phyloP scores from a whole-genome alignment of 1,140 invertebrate genomes.

The Cotesia glomerata region DNA sequence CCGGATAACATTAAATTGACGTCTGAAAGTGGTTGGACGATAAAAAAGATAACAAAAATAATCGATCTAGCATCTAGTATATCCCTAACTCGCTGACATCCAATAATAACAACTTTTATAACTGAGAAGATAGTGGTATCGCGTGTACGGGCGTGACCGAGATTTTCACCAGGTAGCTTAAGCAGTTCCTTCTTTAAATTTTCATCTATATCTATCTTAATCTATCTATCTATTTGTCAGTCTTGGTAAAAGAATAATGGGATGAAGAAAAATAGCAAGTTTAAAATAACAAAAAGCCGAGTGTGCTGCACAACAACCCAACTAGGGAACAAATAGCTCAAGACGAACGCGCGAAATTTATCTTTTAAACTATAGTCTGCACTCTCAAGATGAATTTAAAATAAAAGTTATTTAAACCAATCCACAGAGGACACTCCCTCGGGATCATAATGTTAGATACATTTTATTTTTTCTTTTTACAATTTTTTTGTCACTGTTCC shows the following conservation, averaged over 20 bases:
- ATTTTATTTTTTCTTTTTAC: no score
- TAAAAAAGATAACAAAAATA: not conserved
- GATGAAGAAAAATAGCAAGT: not conserved
- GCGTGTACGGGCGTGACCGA: not conserved
- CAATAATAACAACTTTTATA: constrained; percentile 6
- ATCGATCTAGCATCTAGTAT: not conserved
- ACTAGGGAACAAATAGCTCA: not conserved
- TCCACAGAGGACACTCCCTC: no score
- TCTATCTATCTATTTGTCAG: no score
- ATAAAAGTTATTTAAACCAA: constrained; percentile 22
- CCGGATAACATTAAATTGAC: not conserved
- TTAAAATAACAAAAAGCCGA: not conserved
- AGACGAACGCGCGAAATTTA: constrained; percentile 29
- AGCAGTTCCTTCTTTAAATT: not conserved
- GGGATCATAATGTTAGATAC: no score
- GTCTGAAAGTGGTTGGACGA: not conserved
- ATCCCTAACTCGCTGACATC: not conserved
- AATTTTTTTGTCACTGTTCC: no score
- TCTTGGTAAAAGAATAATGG: not conserved
- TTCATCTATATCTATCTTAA: not conserved
- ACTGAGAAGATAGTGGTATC: not conserved
- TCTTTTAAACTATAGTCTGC: constrained; percentile 23
- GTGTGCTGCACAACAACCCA: not conserved
- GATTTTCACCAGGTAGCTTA: not conserved
- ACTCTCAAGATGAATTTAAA: constrained; percentile 6